Base-by-base conservation (phyloP, 2,888 invertebrate genomes). In the Pollenia griseotomentosa region DNA sequence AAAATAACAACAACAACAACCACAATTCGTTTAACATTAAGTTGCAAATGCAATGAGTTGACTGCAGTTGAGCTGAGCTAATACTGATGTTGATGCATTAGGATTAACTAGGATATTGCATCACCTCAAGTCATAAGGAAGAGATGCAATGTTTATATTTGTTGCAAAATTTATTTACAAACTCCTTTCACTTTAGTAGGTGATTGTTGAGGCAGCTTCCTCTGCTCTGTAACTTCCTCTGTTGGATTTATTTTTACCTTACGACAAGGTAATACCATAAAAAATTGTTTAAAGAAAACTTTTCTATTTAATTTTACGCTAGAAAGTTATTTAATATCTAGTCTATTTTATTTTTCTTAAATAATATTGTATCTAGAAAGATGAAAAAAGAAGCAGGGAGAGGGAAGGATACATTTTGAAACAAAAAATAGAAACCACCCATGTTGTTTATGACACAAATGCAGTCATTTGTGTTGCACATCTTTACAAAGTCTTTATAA, bases 181-280 rank as follows among this genome's bases (percentile, higher is more conserved):
- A 79, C 74, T 74, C 74, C 84, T 84, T 84, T 84, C 84, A 84
- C 84, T 84, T 84, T 84, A 84, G 84, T 84, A 79, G 79, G 84
- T 84, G 73, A 84, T 57, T 65, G 55, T 66, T 66, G 66, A n/a
- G 66, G 44, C 42, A 53, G 65, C 42, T 55, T 53, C 23, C 11
- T n/a, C 12, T 42, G 46, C 66, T 68, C 66, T 68, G 8, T 33
- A 6, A 33, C 33, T 6, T 33, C 33, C 33, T 33, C 33, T 33
- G 33, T 33, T 33, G 33, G 5, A 33, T 33, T 33, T 33, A 6
- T 33, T 12, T 6, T 55, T 12, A 33, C 33, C n/a, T 44, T 46
- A 42, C 66, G 9, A 70, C 16, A 19, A 59, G 59, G 40, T 14
- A 79, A 33, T 9, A 33, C 6, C 10, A 16, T 33, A 77, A 23